These are phyloP conservation scores for Cyclargus thomasi DNA, from an alignment of 1,140 invertebrate genomes.

Conservation along the genomic window DNA sequence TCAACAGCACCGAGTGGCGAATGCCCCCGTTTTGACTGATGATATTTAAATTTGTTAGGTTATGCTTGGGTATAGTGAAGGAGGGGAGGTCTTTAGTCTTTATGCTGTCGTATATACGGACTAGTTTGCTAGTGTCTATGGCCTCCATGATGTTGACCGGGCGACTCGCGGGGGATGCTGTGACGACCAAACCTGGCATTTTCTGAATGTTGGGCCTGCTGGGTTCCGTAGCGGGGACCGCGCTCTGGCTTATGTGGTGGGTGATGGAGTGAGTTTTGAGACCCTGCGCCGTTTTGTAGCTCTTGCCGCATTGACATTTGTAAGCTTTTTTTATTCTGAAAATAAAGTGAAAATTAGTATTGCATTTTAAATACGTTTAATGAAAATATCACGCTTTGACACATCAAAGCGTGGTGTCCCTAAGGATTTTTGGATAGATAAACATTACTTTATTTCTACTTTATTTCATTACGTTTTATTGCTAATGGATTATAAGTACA, in stretches of 20 bases:
- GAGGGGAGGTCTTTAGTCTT: slow-evolving; percentile 52
- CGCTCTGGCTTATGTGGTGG: slow-evolving; percentile 69
- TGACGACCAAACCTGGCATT: slow-evolving; percentile 52
- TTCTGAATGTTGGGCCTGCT: slow-evolving; percentile 26
- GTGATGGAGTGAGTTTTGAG: slow-evolving; percentile 81
- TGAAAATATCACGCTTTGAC: no score
- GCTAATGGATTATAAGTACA: no score
- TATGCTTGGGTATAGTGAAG: slow-evolving; percentile 59
- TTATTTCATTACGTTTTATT: no score
- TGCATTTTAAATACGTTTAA: not conserved
- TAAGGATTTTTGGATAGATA: no score
- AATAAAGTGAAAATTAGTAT: slow-evolving; percentile 28
- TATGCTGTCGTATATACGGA: slow-evolving; percentile 62
- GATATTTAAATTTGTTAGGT: slow-evolving; percentile 47
- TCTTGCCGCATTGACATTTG: slow-evolving; percentile 89
- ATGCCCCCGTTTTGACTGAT: slow-evolving; percentile 33
- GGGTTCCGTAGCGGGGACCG: slow-evolving; percentile 25
- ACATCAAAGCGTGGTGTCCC: no score
- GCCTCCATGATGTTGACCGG: slow-evolving; percentile 39
- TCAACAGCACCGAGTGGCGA: slow-evolving; percentile 38
- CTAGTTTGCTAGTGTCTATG: slow-evolving; percentile 54
- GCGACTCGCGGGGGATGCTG: slow-evolving; percentile 43
- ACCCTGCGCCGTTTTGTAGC: slow-evolving; percentile 85
- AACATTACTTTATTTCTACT: no score
- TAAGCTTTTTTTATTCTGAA: slow-evolving; percentile 84